These are phyloP conservation scores for Drosophila fuyamai DNA, from an alignment of 1,140 invertebrate genomes.

Conservation along the genomic window DNA sequence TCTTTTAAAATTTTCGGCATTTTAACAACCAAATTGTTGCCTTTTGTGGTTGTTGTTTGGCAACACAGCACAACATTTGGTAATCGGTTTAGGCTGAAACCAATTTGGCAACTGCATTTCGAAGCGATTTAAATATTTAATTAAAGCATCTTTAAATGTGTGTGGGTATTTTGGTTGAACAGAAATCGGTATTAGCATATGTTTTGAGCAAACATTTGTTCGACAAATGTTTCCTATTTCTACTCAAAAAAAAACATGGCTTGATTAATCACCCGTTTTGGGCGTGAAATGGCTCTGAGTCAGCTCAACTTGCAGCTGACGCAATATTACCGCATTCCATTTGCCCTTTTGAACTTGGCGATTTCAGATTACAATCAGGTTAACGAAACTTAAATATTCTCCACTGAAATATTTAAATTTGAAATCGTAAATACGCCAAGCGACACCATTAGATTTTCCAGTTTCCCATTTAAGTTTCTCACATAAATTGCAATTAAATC, in stretches of 20 bases:
- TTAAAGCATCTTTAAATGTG: conserved; percentile 27
- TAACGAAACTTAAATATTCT: conserved; percentile 1
- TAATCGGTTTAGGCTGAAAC: conserved; percentile 30
- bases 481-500: conserved; percentile 48
- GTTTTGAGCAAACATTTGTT: conserved; percentile 28
- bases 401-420: conserved; percentile 14
- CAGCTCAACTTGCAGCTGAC: conserved; percentile 28
- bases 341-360: conserved; percentile 7
- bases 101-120: conserved; percentile 62
- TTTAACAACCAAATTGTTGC: conserved; percentile 34
- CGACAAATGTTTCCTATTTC: conserved; percentile 30
- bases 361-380: not conserved
- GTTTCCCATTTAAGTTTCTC: conserved; percentile 15
- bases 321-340: conserved; percentile 14
- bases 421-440: conserved; percentile 6
- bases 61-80: conserved; percentile 45
- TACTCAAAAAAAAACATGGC: not conserved
- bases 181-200: conserved; percentile 42
- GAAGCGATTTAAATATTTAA: conserved; percentile 29
- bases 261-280: conserved; percentile 38
- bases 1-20: conserved; percentile 23
- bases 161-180: conserved; percentile 14
- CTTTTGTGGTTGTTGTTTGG: conserved; percentile 45
- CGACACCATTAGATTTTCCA: conserved; percentile 2
- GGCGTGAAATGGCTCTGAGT: conserved; percentile 27